Conservation (phyloP, 2,888 invertebrate genomes). For the Deilephila porcellus region DNA sequence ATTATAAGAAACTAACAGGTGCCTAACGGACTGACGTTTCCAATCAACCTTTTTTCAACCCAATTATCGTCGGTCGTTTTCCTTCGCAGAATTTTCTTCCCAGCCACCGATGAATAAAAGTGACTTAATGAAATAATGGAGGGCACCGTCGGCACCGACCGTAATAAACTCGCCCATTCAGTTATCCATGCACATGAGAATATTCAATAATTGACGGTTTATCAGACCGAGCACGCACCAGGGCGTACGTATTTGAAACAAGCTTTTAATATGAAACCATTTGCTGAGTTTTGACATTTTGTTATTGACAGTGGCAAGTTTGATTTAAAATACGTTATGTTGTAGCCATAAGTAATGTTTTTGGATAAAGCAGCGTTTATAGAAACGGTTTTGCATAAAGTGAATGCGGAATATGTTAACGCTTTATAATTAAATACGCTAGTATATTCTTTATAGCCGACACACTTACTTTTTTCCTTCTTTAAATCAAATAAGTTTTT, state of each 20-base stretch:
- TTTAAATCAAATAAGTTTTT: too few relatives aligned
- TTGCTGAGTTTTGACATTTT: neutral
- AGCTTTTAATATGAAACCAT: neutral
- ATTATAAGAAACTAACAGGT: slow-evolving; percentile 40
- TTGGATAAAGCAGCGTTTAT: too few relatives aligned
- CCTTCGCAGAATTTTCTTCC: slow-evolving; percentile 47
- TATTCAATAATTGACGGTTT: slow-evolving; percentile 51
- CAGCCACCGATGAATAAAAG: slow-evolving; percentile 60
- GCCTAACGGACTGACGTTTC: slow-evolving; percentile 48
- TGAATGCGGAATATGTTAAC: neutral
- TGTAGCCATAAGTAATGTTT: too few relatives aligned
- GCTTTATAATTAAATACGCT: neutral
- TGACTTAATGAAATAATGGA: slow-evolving; percentile 68
- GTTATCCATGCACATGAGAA: slow-evolving; percentile 35
- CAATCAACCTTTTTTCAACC: slow-evolving; percentile 51
- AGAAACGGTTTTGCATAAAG: too few relatives aligned
- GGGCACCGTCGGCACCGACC: slow-evolving; percentile 30
- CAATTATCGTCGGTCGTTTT: slow-evolving; percentile 68
- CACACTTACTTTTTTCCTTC: too few relatives aligned
- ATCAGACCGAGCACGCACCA: slow-evolving; percentile 40
- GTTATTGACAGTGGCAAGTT: too few relatives aligned
- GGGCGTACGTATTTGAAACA: neutral
- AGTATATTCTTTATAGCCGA: too few relatives aligned
- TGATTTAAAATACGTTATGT: too few relatives aligned
- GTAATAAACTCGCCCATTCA: neutral